A percentile compares a stretch with the other conserved stretches of the same genome.
These are phyloP conservation scores for Nerophis lumbriciformis DNA, from an alignment of 2,113 vertebrate species.

Conservation along the genomic window DNA sequence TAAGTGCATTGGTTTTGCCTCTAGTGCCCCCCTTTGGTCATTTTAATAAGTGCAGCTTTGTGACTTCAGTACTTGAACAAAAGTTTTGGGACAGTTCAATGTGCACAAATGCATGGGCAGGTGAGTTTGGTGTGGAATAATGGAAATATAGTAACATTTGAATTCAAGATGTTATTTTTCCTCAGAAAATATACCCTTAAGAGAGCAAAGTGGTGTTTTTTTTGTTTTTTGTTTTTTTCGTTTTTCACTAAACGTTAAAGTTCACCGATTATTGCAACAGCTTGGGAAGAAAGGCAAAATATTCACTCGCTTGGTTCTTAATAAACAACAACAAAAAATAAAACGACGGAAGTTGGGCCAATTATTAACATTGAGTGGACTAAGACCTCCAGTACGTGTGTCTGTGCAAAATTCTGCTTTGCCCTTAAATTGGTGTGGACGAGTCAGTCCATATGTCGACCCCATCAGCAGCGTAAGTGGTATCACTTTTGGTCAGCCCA, in stretches of 20 bases:
- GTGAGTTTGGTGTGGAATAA: too few species aligned
- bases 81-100: neutral
- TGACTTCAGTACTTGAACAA: neutral
- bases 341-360: slow-evolving; percentile 10
- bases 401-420: neutral
- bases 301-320: neutral
- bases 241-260: too few species aligned
- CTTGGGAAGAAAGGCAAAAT: neutral
- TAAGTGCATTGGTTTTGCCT: neutral
- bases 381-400: neutral
- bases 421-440: neutral
- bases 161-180: too few species aligned
- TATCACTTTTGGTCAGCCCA: too few species aligned
- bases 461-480: too few species aligned
- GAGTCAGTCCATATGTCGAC: too few species aligned
- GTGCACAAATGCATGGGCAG: neutral
- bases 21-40: slow-evolving; percentile 32
- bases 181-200: too few species aligned
- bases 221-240: too few species aligned
- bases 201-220: too few species aligned
- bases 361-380: slow-evolving; percentile 18
- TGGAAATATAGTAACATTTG: too few species aligned
- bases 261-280: too few species aligned
- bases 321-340: neutral
- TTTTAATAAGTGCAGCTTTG: slow-evolving; percentile 12